Base-by-base conservation (phyloP, 2,888 invertebrate species). In the Phymatocera aterrima region DNA sequence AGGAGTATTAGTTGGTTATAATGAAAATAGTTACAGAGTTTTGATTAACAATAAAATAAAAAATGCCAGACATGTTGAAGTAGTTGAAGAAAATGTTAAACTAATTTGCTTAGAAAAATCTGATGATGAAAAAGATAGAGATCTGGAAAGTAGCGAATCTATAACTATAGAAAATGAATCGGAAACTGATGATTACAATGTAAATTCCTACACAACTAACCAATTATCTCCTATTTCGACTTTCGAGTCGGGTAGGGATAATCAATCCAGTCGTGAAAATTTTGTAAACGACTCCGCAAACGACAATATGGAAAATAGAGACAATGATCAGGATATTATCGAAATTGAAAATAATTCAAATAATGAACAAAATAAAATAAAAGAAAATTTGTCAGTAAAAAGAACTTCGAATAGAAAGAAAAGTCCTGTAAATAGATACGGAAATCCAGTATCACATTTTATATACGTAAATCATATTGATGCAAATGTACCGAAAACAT, bases 1-100 rank as follows among this genome's bases (percentile, higher is more conserved):
- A 24, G 82, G 81, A 28, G 64, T 79, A 48, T 57, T 83, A 24
- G 70, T 82, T 21, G 82, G 82, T 1, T 81, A 82, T 31, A 68
- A n/a, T 34, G 34, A 79, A 0, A 61, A 70, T 37, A 48, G 81
- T 15, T 81, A 80, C 72, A 77, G 81, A 78, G 78, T 81, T 4
- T 34, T 81, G 6, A 31, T 81, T 37, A 78, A 82, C 15, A 79
- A 79, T 37, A 79, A 51, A 79, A n/a, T 82, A 12, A 68, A 79
- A 24, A 61, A 80, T 60, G 81, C 77, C n/a, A 79, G 80, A 82
- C 79, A 83, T 57, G 82, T 81, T n/a, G 40, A 65, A 21, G 64
- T 81, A n/a, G 60, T 80, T 3, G 79, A 81, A 79, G 48, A 77
- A 28, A 68, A 74, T 18, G 24, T 10, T n/a, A 34, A 81, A 3